Conservation (phyloP, 2,888 invertebrate genomes). For the Tholera decimalis region DNA sequence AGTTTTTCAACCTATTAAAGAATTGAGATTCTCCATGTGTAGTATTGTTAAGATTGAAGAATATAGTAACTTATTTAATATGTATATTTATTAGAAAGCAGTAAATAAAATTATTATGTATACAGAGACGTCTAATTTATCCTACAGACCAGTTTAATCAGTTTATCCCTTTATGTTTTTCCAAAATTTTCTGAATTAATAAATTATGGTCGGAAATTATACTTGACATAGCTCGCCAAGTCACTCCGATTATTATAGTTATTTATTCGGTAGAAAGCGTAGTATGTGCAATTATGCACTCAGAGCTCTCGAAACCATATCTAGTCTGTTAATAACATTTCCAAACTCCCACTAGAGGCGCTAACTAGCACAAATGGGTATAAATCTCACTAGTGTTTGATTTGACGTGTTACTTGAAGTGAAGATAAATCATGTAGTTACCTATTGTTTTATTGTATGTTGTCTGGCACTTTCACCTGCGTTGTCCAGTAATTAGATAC, state of each 20-base stretch:
- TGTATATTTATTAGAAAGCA: too few relatives aligned
- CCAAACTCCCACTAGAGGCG: background rate
- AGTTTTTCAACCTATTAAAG: too few relatives aligned
- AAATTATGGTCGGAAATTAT: too few relatives aligned
- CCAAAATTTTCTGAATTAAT: too few relatives aligned
- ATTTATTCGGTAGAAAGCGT: background rate
- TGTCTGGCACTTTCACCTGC: background rate
- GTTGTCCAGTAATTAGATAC: background rate
- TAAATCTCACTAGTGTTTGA: background rate
- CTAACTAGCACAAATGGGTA: conserved; percentile 4
- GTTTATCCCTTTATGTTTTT: too few relatives aligned
- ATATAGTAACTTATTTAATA: too few relatives aligned
- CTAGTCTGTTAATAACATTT: background rate
- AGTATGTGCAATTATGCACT: background rate
- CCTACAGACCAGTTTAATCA: too few relatives aligned
- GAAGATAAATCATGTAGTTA: background rate
- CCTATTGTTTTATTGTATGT: background rate
- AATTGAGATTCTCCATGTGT: too few relatives aligned
- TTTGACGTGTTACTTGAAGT: background rate
- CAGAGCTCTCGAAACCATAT: background rate
- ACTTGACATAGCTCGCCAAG: background rate
- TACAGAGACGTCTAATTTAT: too few relatives aligned
- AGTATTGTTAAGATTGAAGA: background rate
- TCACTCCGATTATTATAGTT: background rate
- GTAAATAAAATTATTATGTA: too few relatives aligned